Base-by-base conservation (phyloP, 2,888 invertebrate species). In the Galeruca laticollis region DNA sequence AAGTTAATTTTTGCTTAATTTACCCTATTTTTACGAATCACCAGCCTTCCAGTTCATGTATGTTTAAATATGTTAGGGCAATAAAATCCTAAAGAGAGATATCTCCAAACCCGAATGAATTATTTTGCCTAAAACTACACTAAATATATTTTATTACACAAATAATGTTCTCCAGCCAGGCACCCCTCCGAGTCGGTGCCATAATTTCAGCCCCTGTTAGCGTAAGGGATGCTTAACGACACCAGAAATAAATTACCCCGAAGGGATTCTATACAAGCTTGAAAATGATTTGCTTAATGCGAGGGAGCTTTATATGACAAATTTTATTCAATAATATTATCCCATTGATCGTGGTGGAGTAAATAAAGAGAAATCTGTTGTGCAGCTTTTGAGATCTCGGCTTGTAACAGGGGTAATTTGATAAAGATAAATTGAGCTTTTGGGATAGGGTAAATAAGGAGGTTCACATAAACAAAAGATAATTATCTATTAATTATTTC, bases 241-340 rank as follows among this genome's bases (percentile, higher is more conserved):
- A 69, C 66, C 66, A 62, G 63, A 72, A 77, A 80, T 82, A 80
- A 82, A 82, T 82, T 79, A 80, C 75, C 71, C 72, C 70, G 62
- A 26, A 70, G 77, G 80, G 79, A 76, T 76, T 72, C 75, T 77
- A 75, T 80, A 79, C 80, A 80, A 81, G 77, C 81, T 79, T 78
- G 79, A 80, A 81, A 81, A 82, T 82, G 76, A 80, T 79, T 80
- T 79, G 76, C 79, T 80, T 79, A 80, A 81, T 80, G 78, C 49
- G 70, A 68, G 79, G 76, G 77, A 78, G 79, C 76, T 74, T 75
- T 71, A 70, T 75, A 76, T 78, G 81, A 81, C 81, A 82, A 82
- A 81, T 81, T 80, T 80, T 76, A 79, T 79, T 79, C 77, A 77
- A 80, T 78, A 78, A 73, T 72, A 26, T 26, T 26, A 26, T 26